Percentiles rank a stretch among this genome's conserved stretches.
Conservation (phyloP, 2,797 vertebrate genomes). For the Neosilurus hyrtlii region DNA sequence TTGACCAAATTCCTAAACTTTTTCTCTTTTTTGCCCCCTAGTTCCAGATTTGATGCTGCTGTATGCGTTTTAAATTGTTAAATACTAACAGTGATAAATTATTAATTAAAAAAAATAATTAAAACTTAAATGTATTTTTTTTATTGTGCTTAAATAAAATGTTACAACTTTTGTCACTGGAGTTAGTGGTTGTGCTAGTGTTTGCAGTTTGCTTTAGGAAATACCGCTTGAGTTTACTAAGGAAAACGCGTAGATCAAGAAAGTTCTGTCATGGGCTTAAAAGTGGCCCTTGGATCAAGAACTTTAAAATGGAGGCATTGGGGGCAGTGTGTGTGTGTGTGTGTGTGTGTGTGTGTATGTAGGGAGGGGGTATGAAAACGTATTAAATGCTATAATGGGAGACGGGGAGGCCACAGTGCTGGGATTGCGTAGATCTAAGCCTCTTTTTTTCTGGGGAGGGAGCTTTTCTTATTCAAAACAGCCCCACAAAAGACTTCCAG, state of each 20-base stretch:
- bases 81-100: neutral
- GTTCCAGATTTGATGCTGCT: constrained; percentile 12
- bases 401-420: constrained; percentile 92
- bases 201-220: neutral
- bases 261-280: constrained; percentile 60
- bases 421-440: constrained; percentile 97
- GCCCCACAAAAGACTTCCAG: constrained; percentile 99
- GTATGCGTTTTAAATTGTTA: neutral
- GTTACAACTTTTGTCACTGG: neutral
- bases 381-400: constrained; percentile 96
- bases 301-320: constrained; percentile 77
- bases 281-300: constrained; percentile 69
- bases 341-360: constrained; percentile 62
- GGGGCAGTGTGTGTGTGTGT: constrained; percentile 58
- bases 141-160: constrained; percentile 12
- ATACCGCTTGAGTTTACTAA: constrained; percentile 2
- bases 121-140: neutral
- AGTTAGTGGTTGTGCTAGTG: neutral
- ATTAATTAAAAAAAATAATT: neutral
- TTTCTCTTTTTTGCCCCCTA: constrained; percentile 19
- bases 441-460: constrained; percentile 90
- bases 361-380: constrained; percentile 77
- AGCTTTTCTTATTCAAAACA: constrained; percentile 99
- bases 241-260: constrained; percentile 39
- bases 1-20: constrained; percentile 35